Base-by-base conservation (phyloP, 2,888 invertebrate genomes). In the Liposcelis brunnea region DNA sequence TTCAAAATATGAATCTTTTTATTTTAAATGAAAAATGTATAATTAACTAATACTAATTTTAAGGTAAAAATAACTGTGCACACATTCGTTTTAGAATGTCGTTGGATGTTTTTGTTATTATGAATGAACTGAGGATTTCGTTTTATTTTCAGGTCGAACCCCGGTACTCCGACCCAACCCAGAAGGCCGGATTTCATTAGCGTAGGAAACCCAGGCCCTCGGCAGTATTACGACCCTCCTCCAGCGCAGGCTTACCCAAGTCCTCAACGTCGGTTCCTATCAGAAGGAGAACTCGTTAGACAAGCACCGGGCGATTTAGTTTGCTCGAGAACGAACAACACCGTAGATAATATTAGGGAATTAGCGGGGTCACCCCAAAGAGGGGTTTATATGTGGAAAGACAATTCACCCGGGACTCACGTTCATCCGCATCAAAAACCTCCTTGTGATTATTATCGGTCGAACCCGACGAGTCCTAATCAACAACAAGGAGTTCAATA, bases 81-180 rank as follows among this genome's bases (percentile, higher is more conserved):
- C n/a, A n/a, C n/a, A n/a, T n/a, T n/a, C n/a, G n/a, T n/a, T n/a
- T n/a, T n/a, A n/a, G n/a, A n/a, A n/a, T n/a, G n/a, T n/a, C n/a
- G n/a, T n/a, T n/a, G n/a, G n/a, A n/a, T n/a, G n/a, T n/a, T n/a
- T n/a, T n/a, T n/a, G n/a, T n/a, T n/a, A n/a, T n/a, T n/a, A n/a
- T n/a, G n/a, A n/a, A n/a, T n/a, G n/a, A n/a, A n/a, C n/a, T n/a
- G n/a, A n/a, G n/a, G n/a, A n/a, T n/a, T 35, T 35, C 16, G 10
- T 46, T 33, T 48, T 31, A 47, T 44, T 47, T 48, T 49, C 76
- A 87, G 87, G 77, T 87, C 87, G 56, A 87, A 87, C 69, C 89
- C 87, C 57, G 85, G 86, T 62, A 87, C 87, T 59, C 89, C 89
- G 58, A 87, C 87, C 58, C 84, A 84, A 72, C 81, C 84, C 55